Evolutionary conservation across 2,113 vertebrate genomes (phyloP).

Genomic region (Galeopterus variegatus): DNA sequence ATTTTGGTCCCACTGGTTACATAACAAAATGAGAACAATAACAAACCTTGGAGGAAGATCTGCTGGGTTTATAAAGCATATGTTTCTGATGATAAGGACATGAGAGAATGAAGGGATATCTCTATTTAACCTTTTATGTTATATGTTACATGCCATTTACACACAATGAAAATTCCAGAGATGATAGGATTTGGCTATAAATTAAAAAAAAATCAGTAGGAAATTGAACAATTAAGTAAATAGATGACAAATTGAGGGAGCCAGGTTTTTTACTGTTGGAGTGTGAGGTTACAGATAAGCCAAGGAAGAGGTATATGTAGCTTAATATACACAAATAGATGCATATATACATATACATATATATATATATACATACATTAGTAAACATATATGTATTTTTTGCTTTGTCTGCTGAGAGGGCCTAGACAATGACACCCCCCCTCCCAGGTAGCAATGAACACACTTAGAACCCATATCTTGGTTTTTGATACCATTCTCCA

Average conservation of each 20-base stretch:
- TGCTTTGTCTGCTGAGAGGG: too few species aligned
- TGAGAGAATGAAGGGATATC: neutral
- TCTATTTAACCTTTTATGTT: neutral
- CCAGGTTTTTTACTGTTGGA: too few species aligned
- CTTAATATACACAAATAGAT: too few species aligned
- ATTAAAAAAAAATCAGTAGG: neutral
- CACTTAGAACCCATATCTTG: too few species aligned
- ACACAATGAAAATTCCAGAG: neutral
- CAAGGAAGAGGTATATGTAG: neutral
- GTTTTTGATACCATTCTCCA: too few species aligned
- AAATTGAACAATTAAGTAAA: neutral
- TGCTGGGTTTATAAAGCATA: neutral
- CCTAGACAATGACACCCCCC: too few species aligned
- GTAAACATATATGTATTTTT: too few species aligned
- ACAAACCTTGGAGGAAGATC: neutral
- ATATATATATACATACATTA: too few species aligned
- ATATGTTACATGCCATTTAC: neutral
- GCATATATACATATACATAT: accelerated
- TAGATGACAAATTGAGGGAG: neutral
- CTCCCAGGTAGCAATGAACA: too few species aligned
- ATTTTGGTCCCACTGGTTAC: neutral
- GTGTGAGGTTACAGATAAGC: too few species aligned
- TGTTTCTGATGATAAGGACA: neutral
- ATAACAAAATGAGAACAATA: neutral
- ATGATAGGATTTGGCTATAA: neutral